These are phyloP conservation scores for Luehdorfia chinensis DNA, from an alignment of 1,140 invertebrate genomes.

Conservation along the genomic window DNA sequence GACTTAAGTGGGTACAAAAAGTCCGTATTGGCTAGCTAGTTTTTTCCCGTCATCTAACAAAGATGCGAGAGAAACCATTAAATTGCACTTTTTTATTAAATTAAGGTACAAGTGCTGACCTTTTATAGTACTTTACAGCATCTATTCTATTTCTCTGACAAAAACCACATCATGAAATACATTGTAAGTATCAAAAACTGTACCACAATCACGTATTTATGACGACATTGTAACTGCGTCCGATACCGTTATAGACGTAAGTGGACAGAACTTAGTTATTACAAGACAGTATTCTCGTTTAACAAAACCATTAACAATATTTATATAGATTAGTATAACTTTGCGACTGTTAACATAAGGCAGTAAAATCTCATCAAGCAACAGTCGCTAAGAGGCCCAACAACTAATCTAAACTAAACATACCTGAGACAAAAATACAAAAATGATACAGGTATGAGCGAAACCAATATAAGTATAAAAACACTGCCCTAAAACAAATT, in stretches of 20 bases:
- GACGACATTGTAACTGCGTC: too few species aligned
- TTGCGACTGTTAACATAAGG: not conserved
- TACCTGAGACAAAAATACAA: conserved; percentile 30
- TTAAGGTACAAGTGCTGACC: not conserved
- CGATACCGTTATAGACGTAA: too few species aligned
- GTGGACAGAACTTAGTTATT: not conserved
- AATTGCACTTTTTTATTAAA: not conserved
- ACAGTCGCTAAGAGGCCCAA: conserved; percentile 8
- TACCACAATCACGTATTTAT: too few species aligned
- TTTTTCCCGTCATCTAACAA: too few species aligned
- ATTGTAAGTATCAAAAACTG: not conserved
- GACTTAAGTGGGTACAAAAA: conserved; percentile 20
- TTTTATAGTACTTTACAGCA: not conserved
- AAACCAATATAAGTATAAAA: conserved; percentile 38
- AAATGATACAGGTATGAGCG: conserved; percentile 49
- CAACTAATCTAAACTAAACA: conserved; percentile 23
- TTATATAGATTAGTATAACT: not conserved
- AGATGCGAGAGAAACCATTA: not conserved
- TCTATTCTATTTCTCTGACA: not conserved
- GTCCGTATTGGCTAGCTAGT: too few species aligned
- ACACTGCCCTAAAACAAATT: too few species aligned
- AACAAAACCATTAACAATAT: not conserved
- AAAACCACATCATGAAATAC: not conserved
- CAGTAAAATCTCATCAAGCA: conserved; percentile 3
- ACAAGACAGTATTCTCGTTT: not conserved